Percentiles rank a stretch among this genome's conserved stretches.
Evolutionary conservation across 2,113 vertebrate genomes (phyloP).

Genomic region (Apaloderma vittatum): DNA sequence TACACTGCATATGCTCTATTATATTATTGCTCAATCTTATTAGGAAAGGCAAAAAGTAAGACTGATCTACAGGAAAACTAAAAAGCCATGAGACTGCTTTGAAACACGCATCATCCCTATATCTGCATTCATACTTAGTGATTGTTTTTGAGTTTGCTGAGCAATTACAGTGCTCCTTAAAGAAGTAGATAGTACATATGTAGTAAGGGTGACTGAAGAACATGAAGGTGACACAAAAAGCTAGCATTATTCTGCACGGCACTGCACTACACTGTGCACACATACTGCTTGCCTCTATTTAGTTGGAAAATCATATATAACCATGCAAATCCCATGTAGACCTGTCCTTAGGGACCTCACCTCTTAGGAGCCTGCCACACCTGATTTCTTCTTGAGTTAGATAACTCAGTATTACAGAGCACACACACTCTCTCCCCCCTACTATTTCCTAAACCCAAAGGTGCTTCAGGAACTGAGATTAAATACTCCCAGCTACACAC

Average conservation of each 20-base stretch:
- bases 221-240: background rate
- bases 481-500: accelerated
- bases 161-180: background rate
- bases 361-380: background rate
- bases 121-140: background rate
- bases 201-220: background rate
- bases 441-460: background rate
- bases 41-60: background rate
- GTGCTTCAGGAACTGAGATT: background rate
- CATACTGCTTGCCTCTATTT: background rate
- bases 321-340: background rate
- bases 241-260: background rate
- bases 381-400: background rate
- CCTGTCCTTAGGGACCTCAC: accelerated
- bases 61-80: background rate
- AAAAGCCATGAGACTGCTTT: background rate
- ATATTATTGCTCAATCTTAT: background rate
- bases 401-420: background rate
- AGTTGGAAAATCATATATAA: background rate
- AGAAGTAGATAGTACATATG: background rate
- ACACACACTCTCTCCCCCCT: background rate
- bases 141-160: background rate
- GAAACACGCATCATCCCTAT: background rate
- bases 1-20: background rate
- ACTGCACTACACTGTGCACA: accelerated